These are phyloP conservation scores for Ictidomys tridecemlineatus DNA, from an alignment of 2,113 vertebrate species.

Conservation along the genomic window DNA sequence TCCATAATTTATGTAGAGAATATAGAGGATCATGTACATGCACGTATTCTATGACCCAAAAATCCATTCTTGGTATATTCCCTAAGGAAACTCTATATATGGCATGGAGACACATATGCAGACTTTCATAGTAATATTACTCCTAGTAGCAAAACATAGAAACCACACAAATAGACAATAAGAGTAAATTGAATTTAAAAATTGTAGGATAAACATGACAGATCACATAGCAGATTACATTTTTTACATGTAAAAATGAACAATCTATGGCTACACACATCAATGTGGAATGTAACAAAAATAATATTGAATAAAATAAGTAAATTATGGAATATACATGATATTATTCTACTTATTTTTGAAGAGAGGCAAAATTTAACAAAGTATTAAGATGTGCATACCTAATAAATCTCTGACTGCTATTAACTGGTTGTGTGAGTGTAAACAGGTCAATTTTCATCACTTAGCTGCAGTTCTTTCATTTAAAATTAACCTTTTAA, in stretches of 20 bases:
- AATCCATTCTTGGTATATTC: neutral
- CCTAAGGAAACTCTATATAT: neutral
- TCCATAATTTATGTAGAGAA: neutral
- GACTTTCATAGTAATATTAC: neutral
- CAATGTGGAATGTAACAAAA: too few relatives aligned
- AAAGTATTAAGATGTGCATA: too few relatives aligned
- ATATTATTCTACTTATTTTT: neutral
- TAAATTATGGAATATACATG: neutral
- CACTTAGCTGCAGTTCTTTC: conserved; percentile 67
- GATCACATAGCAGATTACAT: too few relatives aligned
- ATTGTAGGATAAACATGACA: neutral
- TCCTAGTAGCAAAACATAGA: neutral
- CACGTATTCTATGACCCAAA: neutral
- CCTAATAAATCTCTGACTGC: conserved; percentile 65
- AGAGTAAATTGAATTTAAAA: neutral
- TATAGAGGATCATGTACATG: neutral
- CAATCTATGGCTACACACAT: neutral
- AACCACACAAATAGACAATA: too few relatives aligned
- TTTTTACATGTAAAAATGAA: neutral
- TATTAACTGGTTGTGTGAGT: conserved; percentile 62
- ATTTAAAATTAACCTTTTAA: conserved; percentile 75
- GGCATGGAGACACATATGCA: neutral
- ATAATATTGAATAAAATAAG: neutral
- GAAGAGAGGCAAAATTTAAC: neutral
- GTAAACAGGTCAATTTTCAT: conserved; percentile 71